Percentiles rank a stretch among this genome's conserved stretches.
phyloP scores from a whole-genome alignment of 2,113 vertebrate species.

The Sigmodon hispidus region DNA sequence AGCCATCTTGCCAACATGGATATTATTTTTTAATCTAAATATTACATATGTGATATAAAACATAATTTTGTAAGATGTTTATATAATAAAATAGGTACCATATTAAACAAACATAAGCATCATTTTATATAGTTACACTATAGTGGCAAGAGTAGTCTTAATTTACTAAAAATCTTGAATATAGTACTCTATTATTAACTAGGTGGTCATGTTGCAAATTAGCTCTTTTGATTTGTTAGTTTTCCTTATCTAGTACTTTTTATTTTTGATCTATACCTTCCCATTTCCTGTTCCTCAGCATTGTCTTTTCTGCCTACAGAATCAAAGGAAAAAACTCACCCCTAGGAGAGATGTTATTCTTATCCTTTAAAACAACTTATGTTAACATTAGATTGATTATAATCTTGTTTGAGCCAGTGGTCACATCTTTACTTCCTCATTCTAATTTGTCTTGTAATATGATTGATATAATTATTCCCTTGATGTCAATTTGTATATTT shows the following conservation, averaged over 20 bases:
- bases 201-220: neutral
- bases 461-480: neutral
- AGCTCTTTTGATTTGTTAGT: neutral
- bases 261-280: neutral
- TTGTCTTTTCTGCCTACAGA: neutral
- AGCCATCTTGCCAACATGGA: neutral
- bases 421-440: conserved; percentile 26
- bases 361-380: neutral
- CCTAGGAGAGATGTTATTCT: neutral
- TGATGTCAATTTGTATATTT: neutral
- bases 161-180: neutral
- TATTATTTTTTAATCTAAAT: neutral
- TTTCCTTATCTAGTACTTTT: neutral
- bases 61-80: neutral
- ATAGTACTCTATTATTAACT: neutral
- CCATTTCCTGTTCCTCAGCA: neutral
- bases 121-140: neutral
- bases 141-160: neutral
- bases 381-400: neutral
- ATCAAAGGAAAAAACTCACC: neutral
- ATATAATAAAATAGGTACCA: neutral
- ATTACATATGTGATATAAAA: neutral
- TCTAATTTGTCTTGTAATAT: neutral
- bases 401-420: neutral
- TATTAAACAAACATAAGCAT: neutral